Percentiles rank a stretch among this genome's conserved stretches.
Evolutionary conservation across 2,113 vertebrate species (phyloP).

Genomic region (Agapornis roseicollis): DNA sequence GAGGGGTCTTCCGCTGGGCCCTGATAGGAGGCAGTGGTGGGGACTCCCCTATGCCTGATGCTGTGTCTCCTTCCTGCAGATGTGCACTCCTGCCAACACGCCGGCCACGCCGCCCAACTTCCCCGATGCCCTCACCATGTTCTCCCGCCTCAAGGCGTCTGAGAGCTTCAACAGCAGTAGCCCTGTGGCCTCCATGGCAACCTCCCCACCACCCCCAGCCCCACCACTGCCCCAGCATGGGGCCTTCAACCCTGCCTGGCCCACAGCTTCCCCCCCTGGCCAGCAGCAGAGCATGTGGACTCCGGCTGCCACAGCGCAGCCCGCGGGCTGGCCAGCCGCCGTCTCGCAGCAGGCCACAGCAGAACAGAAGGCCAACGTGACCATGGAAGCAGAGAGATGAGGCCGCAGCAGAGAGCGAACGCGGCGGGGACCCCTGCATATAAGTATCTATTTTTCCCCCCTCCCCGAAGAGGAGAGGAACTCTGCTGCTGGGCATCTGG

Average conservation of each 20-base stretch:
- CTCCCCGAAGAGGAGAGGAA: conserved; percentile 46
- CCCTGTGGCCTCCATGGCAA: conserved; percentile 82
- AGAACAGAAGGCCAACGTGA: conserved; percentile 89
- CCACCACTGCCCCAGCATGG: conserved; percentile 76
- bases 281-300: conserved; percentile 87
- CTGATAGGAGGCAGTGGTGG: neutral
- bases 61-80: conserved; percentile 74
- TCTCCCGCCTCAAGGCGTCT: conserved; percentile 94
- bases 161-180: conserved; percentile 86
- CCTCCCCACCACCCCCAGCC: conserved; percentile 84
- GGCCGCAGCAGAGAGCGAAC: conserved; percentile 54
- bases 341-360: conserved; percentile 80
- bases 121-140: conserved; percentile 94
- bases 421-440: conserved; percentile 53
- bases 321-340: conserved; percentile 83
- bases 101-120: conserved; percentile 97
- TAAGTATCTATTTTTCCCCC: conserved; percentile 1
- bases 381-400: conserved; percentile 99
- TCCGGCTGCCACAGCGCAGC: conserved; percentile 81
- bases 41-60: neutral
- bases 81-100: conserved; percentile 98
- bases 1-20: neutral
- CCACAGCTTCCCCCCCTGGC: conserved; percentile 82
- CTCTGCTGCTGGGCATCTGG: conserved; percentile 43
- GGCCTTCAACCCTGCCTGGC: conserved; percentile 81